Evolutionary conservation across 2,113 vertebrate genomes (phyloP), one percentile per base, ranked within the genome.

Genomic region (Coptodon bakossiorum): DNA sequence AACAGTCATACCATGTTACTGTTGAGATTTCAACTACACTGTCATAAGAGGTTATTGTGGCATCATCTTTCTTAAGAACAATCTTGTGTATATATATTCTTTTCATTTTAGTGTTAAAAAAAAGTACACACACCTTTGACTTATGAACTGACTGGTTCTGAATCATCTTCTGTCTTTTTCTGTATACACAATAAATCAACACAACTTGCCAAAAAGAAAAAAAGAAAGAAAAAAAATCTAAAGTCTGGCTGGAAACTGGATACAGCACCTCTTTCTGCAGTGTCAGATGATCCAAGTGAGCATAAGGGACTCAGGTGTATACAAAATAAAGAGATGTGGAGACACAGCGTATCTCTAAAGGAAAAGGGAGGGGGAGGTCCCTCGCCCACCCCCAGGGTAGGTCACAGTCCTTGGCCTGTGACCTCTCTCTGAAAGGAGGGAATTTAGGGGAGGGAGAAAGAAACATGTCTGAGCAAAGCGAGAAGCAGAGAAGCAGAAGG

Each of bases 241-340:
- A 93, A 87, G 73, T 52, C 82, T 87, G 83, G 85, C n/a, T 43
- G 76, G 93, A 90, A 93, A 94, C 86, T 11, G 63, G 92, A 95
- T 87, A 81, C 84, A 3, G 87, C 57, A 1, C 48, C 89, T 94
- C 91, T 95, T 82, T 95, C 92, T 90, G 71, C 94, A 84, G 89
- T 91, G 93, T 95, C 93, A 95, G 90, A 36, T 80, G 92, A 95
- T 92, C 92, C 83, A 36, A 73, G 80, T n/a, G 61, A 89, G 92
- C 84, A 92, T 83, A 91, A 91, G 89, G 48, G 93, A 89, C 93
- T 95, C 95, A 96, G 96, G 96, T 97, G 96, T 96, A 90, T 96
- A 96, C 96, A 96, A 96, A 96, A 96, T 95, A 96, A 95, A 96
- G 94, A 93, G 90, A 90, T 90, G 92, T 87, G 71, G 48, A 84